Conservation (phyloP, 2,888 invertebrate genomes). For the Allacma fusca region DNA sequence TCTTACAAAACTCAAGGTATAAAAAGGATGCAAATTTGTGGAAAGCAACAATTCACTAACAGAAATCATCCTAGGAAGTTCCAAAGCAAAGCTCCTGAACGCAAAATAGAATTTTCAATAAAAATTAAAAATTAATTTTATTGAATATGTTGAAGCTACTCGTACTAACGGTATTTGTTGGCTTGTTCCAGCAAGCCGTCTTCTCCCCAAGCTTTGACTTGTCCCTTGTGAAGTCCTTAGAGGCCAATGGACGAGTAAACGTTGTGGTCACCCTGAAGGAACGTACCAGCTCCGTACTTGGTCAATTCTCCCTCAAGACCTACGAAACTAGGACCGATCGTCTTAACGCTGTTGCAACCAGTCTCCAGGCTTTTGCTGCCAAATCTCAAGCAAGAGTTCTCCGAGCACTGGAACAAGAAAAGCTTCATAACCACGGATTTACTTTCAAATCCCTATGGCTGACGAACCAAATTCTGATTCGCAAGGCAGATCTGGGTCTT, state of each 20-base stretch:
- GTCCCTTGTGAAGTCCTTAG: background rate
- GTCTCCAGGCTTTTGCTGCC: slow-evolving; percentile 17
- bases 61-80: no score
- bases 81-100: no score
- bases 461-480: slow-evolving; percentile 29
- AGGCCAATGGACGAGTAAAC: slow-evolving; percentile 4
- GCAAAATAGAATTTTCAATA: no score
- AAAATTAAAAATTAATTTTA: no score
- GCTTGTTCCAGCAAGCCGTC: slow-evolving; percentile 16
- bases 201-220: slow-evolving; percentile 11
- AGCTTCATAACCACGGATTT: background rate
- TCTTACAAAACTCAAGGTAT: no score
- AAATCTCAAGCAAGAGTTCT: slow-evolving; percentile 21
- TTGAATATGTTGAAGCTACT: background rate
- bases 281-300: background rate
- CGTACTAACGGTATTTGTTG: background rate
- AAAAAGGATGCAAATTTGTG: no score
- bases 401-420: background rate
- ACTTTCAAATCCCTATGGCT: slow-evolving; percentile 19
- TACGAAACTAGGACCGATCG: background rate
- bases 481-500: slow-evolving; percentile 1
- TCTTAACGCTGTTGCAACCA: background rate
- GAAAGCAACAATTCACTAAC: no score
- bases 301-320: background rate
- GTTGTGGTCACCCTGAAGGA: slow-evolving; percentile 23